phyloP scores from a whole-genome alignment of 2,888 invertebrate genomes.

The Timema podura region DNA sequence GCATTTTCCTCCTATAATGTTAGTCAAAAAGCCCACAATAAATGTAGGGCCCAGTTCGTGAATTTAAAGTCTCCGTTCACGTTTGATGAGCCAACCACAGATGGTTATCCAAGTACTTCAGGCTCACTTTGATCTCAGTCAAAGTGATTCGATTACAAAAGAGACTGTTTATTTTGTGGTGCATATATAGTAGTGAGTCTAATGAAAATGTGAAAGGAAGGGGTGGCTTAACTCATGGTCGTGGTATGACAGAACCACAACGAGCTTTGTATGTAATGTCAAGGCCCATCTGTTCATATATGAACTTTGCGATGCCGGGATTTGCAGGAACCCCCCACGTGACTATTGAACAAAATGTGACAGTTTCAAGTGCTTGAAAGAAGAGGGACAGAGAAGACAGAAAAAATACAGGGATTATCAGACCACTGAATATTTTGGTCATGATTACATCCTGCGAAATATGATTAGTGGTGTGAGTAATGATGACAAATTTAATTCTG shows the following conservation, averaged over 20 bases:
- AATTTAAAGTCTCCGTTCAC: too few relatives aligned
- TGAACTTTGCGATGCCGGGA: not conserved
- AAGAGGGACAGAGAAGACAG: not conserved
- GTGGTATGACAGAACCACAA: not conserved
- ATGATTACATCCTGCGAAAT: not conserved
- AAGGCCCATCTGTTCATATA: not conserved
- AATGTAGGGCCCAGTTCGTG: too few relatives aligned
- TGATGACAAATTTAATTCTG: too few relatives aligned
- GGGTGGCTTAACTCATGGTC: not conserved
- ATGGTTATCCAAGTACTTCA: too few relatives aligned
- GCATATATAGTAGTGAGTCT: not conserved
- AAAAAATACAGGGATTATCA: not conserved
- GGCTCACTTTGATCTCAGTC: too few relatives aligned
- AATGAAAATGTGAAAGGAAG: not conserved
- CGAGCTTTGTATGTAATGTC: not conserved
- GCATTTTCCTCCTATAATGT: too few relatives aligned
- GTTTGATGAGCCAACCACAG: too few relatives aligned
- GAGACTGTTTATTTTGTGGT: too few relatives aligned
- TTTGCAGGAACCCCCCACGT: too few relatives aligned
- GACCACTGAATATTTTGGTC: not conserved
- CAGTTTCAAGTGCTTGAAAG: not conserved
- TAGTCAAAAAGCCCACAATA: too few relatives aligned
- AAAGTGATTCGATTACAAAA: too few relatives aligned
- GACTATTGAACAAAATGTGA: too few relatives aligned
- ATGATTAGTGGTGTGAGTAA: not conserved